phyloP scores from a whole-genome alignment of 1,140 invertebrate species.

The Drosophila ercepeae region DNA sequence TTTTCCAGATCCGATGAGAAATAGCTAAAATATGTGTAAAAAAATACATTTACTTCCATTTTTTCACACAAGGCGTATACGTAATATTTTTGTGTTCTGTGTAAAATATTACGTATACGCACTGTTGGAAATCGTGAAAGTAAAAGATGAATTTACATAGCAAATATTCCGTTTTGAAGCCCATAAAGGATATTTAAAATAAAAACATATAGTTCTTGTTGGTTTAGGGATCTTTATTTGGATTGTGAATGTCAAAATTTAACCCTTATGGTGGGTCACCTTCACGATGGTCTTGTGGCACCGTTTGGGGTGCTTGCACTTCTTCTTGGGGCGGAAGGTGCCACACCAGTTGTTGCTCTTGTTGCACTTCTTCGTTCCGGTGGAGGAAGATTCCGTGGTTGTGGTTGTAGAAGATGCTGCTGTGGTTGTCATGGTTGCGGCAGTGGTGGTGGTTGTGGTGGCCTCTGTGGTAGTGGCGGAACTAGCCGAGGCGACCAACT shows the following conservation, averaged over 20 bases:
- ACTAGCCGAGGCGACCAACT: not conserved
- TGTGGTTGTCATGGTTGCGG: not conserved
- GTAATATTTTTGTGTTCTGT: too few species aligned
- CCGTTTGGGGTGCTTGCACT: slow-evolving; percentile 3
- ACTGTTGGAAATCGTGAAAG: too few species aligned
- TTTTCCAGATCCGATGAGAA: too few species aligned
- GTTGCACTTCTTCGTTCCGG: slow-evolving; percentile 3
- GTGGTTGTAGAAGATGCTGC: not conserved
- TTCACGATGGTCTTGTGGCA: slow-evolving; percentile 5
- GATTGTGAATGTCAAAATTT: not conserved
- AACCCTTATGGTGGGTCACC: not conserved
- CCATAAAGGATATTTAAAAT: too few species aligned
- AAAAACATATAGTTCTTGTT: not conserved
- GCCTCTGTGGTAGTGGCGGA: not conserved
- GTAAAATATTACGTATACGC: too few species aligned
- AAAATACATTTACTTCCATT: too few species aligned
- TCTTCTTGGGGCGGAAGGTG: not conserved
- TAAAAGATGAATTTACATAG: too few species aligned
- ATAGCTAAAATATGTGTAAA: too few species aligned
- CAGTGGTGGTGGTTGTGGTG: not conserved
- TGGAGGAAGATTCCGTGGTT: not conserved
- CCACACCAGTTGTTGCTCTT: slow-evolving; percentile 6
- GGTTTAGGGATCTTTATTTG: not conserved
- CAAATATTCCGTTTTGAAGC: too few species aligned
- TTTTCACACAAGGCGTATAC: too few species aligned